Conservation (phyloP, 2,888 invertebrate genomes). For the Hirudinaria manillensis region DNA sequence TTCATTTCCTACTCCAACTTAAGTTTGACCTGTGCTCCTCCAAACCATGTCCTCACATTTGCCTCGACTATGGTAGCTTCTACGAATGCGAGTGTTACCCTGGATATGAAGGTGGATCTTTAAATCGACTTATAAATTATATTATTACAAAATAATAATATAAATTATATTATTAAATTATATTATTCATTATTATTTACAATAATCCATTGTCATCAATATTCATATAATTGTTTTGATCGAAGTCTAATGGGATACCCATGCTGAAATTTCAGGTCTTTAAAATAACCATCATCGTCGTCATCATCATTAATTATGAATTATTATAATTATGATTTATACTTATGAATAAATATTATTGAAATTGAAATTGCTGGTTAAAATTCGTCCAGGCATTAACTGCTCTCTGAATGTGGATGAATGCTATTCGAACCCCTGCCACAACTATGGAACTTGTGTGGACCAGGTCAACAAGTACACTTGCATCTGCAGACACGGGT, state of each 20-base stretch:
- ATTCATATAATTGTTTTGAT: no score
- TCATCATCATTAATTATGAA: no score
- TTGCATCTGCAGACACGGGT: slow-evolving; percentile 5
- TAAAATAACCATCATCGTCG: no score
- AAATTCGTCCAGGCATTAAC: neutral
- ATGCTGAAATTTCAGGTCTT: no score
- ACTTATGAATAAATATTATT: neutral
- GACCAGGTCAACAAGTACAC: slow-evolving; percentile 2
- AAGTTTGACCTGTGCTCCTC: slow-evolving; percentile 31
- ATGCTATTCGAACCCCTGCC: slow-evolving; percentile 13
- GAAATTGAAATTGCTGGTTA: no score
- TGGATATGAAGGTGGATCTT: slow-evolving; percentile 30
- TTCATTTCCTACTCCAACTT: neutral
- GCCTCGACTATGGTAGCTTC: slow-evolving; percentile 32
- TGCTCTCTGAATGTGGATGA: neutral
- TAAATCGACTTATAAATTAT: neutral
- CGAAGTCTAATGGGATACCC: no score
- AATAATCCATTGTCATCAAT: no score
- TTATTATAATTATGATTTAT: no score
- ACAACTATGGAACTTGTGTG: neutral
- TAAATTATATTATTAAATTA: neutral
- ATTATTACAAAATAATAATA: neutral
- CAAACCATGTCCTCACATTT: slow-evolving; percentile 33
- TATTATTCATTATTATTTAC: no score
- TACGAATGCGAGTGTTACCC: slow-evolving; percentile 32